Evolutionary conservation across 2,888 invertebrate genomes (phyloP), one percentile per base, ranked within the genome.

Genomic region (Amiota communis): DNA sequence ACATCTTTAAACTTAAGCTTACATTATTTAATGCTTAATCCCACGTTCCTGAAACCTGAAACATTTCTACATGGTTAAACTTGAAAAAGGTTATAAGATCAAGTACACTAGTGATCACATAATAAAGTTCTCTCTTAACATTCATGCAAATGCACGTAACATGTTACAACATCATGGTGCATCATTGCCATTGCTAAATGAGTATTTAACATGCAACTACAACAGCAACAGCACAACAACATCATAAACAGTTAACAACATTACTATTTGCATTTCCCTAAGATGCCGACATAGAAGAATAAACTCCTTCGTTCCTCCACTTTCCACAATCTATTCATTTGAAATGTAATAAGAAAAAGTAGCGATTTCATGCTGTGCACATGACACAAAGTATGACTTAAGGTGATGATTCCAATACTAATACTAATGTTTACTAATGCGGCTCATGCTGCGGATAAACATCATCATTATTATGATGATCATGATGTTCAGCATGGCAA

Each of bases 171-270:
- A n/a, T 15, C 15, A 49, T 49, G 48, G 17, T 49, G 65, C 53
- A 20, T 36, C 13, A 48, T 68, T 17, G 67, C 12, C 23, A 36
- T 6, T 68, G 67, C 51, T 68, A 68, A 68, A 68, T 68, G 67
- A 51, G 67, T 53, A 51, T 53, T 68, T 20, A 51, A 51, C 67
- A 68, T 68, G 67, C 67, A 68, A 68, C 67, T 51, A 68, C 67
- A 49, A 15, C 63, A 23, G 46, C 63, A 36, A 36, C 17, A 36
- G 23, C 63, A 36, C 17, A 36, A 61, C 63, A 63, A 23, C 65
- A 68, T 9, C 67, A 68, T 68, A 23, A 51, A 51, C 67, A 68
- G 51, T 63, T 63, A 63, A 1, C 63, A 63, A 63, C 63, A 63
- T 36, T 36, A 65, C 15, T 48, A 68, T 68, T 68, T 68, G 53